Base-by-base conservation (phyloP, 1,140 invertebrate genomes). In the Eriocheir sinensis region DNA sequence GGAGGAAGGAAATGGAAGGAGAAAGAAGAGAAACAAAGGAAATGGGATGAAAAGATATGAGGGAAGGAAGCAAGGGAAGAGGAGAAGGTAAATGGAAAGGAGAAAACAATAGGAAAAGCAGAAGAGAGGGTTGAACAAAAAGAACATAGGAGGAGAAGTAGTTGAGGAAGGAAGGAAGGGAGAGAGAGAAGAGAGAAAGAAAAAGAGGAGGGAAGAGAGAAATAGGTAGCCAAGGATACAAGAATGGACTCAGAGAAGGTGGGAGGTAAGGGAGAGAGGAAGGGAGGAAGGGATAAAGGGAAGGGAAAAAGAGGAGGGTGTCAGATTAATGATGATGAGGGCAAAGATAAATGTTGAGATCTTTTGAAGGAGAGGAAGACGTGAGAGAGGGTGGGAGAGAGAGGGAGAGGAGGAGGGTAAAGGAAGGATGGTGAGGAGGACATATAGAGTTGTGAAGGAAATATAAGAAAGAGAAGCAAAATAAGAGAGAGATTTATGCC, bases 291-390 rank as follows among this genome's bases (percentile, higher is more conserved):
- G 53, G 60, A n/a, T n/a, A n/a, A 72, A 72, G 60, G 27, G n/a
- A 53, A 21, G 21, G 6, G 60, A 21, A n/a, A 21, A 72, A n/a
- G 60, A 27, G n/a, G 60, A 72, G 60, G 60, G 60, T 72, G 60
- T 72, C 60, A 72, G 60, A 72, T 72, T 72, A 72, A 72, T 72
- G 60, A 72, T 72, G 60, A 72, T 72, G 60, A 72, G 60, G 60
- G 60, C 27, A 72, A 72, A 72, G 60, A 72, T 72, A 72, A 72
- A 72, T 72, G 60, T 72, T 72, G 60, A 72, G 60, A 72, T 27
- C 27, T n/a, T 72, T 72, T 72, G 60, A 72, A 72, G 60, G 12
- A 53, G 48, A 53, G 48, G 21, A 21, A 53, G 48, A 9, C 12
- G 53, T 21, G 21, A 72, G 53, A 72, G 53, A 72, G 53, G 3